These are phyloP conservation scores for Ameiurus melas DNA, from an alignment of 2,113 vertebrate genomes.

Conservation along the genomic window DNA sequence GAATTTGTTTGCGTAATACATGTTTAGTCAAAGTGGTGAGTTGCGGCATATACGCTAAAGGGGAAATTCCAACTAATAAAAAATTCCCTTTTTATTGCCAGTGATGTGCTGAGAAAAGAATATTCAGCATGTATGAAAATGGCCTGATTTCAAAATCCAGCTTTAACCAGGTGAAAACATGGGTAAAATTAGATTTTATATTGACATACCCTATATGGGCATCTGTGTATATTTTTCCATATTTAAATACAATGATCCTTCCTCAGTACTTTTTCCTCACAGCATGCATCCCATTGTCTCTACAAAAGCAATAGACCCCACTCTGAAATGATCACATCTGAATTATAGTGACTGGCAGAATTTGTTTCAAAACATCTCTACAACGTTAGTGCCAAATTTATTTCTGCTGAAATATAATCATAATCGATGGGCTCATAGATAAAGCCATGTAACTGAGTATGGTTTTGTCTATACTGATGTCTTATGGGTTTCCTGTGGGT, in stretches of 20 bases:
- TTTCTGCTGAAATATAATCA: neutral
- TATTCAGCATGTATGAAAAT: neutral
- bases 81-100: neutral
- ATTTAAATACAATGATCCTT: slow-evolving; percentile 18
- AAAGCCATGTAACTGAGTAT: neutral
- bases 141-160: neutral
- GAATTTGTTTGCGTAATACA: slow-evolving; percentile 2
- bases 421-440: neutral
- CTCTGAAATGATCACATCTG: neutral
- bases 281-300: slow-evolving; percentile 2
- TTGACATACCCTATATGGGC: neutral
- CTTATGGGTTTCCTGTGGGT: neutral
- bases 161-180: neutral
- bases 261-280: neutral
- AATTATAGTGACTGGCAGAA: neutral
- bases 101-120: neutral
- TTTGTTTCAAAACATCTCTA: neutral
- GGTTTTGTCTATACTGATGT: neutral
- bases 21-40: neutral
- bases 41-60: neutral
- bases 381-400: neutral
- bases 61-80: slow-evolving; percentile 2
- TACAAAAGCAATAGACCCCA: neutral
- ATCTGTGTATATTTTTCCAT: neutral
- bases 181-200: neutral